Evolutionary conservation across 2,797 vertebrate genomes (phyloP), one percentile per base, ranked within the genome.

Genomic region (Pangasius larnaudii): DNA sequence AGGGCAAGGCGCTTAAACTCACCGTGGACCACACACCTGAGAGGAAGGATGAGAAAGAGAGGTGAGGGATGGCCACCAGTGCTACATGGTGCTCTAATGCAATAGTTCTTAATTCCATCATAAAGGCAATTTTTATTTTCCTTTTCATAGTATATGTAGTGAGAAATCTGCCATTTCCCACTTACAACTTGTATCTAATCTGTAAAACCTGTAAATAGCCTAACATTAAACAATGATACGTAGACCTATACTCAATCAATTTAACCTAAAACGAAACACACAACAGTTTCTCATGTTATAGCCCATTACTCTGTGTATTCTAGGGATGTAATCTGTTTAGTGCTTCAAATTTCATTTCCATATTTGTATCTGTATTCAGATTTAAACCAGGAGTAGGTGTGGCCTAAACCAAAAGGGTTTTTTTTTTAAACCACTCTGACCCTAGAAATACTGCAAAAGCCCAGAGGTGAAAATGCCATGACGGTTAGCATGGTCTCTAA

Each of bases 1-100:
- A 97, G 92, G 97, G 98, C 93, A 99, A 99, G 92, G 97, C 96
- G 67, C 80, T 97, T 86, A 99, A 98, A 91, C 96, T 99, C 91
- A 99, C 99, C 39, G 95, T 92, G 59, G 99, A 99, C 94, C 99
- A 99, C 91, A 99, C 98, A 22, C 98, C 98, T 3, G 98, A 99
- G 83, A 97, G 99, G 89, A 99, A 98, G 92, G 98, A 99, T 13
- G 99, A 99, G 92, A 99, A 99, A 90, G 97, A 98, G 90, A 98
- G 99, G 99, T 99, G 95, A 22, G 81, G 0, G 24, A 16, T 56
- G 49, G 19, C 8, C 4, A 1, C 36, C 10, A 10, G n/a, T 36
- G 42, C 58, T 22, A 30, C 27, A 7, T 79, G 30, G 33, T 84
- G 67, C 42, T 58, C 49, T 24, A 9, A 42, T 10, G 51, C 1